Base-by-base conservation (phyloP, 2,888 invertebrate species). In the Drosophila stalkeri region DNA sequence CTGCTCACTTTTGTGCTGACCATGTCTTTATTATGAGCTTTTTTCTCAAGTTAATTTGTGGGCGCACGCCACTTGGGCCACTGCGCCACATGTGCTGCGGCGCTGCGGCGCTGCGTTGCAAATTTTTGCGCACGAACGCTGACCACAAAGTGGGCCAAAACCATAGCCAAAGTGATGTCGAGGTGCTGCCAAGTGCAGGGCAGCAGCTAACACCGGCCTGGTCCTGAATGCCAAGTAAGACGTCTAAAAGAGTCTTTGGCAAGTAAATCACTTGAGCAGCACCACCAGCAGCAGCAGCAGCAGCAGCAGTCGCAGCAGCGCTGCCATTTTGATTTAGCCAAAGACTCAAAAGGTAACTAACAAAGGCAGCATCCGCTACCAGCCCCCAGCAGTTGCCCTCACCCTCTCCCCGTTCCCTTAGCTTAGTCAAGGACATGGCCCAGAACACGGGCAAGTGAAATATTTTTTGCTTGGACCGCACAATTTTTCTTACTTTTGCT, bases 321-420 rank as follows among this genome's bases (percentile, higher is more conserved):
- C 81, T 90, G 85, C 85, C 85, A 86, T 86, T 90, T 86, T 89
- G 90, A 86, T 86, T 86, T 86, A 89, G 75, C 89, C 55, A 55
- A 77, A 82, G 84, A 85, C 89, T 76, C 77, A 86, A 86, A 90
- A 86, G 85, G 90, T 85, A 90, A 89, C 84, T 85, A 85, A 89
- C 84, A 89, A 89, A 89, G 76, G 73, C 74, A 49, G 64, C 55
- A 46, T 33, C 33, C 18, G 43, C 20, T 14, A 0, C 2, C 41
- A 18, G 31, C 18, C 16, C 16, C 3, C 33, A 37, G 41, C 31
- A 35, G 35, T 5, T 1, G n/a, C 23, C 14, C 6, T 2, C 37
- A 2, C 14, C 2, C 37, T 37, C 37, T 35, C 11, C n/a, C n/a
- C n/a, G n/a, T n/a, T 0, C 20, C 2, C 54, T n/a, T n/a, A 3